phyloP scores from a whole-genome alignment of 2,888 invertebrate species.

The Gymnoscelis rufifasciata region DNA sequence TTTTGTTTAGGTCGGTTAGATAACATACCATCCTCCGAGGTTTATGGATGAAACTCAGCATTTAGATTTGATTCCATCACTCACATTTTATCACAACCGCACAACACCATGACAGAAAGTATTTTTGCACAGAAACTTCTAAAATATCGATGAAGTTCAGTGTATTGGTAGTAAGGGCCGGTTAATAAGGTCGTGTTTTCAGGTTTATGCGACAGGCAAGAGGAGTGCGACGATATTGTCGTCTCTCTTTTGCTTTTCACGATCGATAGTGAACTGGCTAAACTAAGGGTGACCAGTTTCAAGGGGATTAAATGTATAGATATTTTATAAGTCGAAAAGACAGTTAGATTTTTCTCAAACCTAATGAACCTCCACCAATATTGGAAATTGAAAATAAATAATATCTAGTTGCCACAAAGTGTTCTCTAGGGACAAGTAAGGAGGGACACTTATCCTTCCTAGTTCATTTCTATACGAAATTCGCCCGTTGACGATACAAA shows the following conservation, averaged over 20 bases:
- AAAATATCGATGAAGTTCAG: conserved; percentile 29
- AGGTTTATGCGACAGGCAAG: conserved; percentile 70
- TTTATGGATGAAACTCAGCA: conserved; percentile 10
- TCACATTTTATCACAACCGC: conserved; percentile 24
- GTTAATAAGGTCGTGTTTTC: conserved; percentile 61
- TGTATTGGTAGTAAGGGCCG: conserved; percentile 36
- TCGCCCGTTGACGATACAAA: too few species aligned
- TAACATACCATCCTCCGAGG: conserved; percentile 36
- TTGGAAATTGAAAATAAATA: too few species aligned
- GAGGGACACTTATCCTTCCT: too few species aligned
- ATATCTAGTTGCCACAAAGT: too few species aligned
- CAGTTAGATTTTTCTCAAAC: too few species aligned
- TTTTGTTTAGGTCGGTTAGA: conserved; percentile 10
- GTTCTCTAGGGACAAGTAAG: too few species aligned
- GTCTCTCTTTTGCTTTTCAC: conserved; percentile 54
- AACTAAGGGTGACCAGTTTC: conserved; percentile 56
- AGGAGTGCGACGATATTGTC: conserved; percentile 51
- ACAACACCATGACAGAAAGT: conserved; percentile 14
- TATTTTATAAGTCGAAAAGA: too few species aligned
- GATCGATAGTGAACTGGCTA: conserved; percentile 59
- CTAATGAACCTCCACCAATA: too few species aligned
- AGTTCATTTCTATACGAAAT: too few species aligned
- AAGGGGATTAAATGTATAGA: background rate
- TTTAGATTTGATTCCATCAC: background rate
- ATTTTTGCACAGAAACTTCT: conserved; percentile 18